Evolutionary conservation across 2,888 invertebrate species (phyloP), one percentile per base, ranked within the genome.

Genomic region (Cacoxenus indagator): DNA sequence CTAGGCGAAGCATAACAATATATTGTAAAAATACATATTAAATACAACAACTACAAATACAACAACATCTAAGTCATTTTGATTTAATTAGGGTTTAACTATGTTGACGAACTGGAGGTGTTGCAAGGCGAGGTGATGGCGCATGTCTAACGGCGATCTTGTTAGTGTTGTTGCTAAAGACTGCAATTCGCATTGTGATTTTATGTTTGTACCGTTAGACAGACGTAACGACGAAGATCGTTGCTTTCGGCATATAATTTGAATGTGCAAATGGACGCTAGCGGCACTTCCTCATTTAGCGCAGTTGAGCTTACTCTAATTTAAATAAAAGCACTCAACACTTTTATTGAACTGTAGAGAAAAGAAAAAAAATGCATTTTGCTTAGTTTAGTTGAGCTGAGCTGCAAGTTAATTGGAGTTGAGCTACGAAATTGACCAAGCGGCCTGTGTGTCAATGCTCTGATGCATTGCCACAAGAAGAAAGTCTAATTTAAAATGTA

Each of bases 321-420:
- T 82, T 81, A 81, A 81, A 81, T 82, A 78, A 82, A 81, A 81
- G 76, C 81, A 82, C 76, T 82, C 78, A 80, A 76, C 80, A 78
- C 78, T 77, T 78, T 72, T 80, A 82, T 77, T 72, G 78, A 64
- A 17, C 74, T 14, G 6, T 17, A 48, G n/a, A n/a, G n/a, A n/a
- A n/a, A n/a, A n/a, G n/a, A n/a, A n/a, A n/a, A n/a, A n/a, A n/a
- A n/a, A n/a, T n/a, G 37, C 37, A 37, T 14, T 8, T 11, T 37
- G 9, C 2, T 4, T 68, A 75, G 70, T 74, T 77, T 66, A 29
- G 37, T 8, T 51, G 55, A 45, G 68, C 51, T 61, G 68, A 67
- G 64, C 68, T 54, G 68, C 65, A 51, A 51, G 11, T 8, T 65
- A 65, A 75, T 71, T 69, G 54, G 70, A n/a, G n/a, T n/a, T n/a